phyloP scores from a whole-genome alignment of 1,140 invertebrate genomes.

The Orius insidiosus region DNA sequence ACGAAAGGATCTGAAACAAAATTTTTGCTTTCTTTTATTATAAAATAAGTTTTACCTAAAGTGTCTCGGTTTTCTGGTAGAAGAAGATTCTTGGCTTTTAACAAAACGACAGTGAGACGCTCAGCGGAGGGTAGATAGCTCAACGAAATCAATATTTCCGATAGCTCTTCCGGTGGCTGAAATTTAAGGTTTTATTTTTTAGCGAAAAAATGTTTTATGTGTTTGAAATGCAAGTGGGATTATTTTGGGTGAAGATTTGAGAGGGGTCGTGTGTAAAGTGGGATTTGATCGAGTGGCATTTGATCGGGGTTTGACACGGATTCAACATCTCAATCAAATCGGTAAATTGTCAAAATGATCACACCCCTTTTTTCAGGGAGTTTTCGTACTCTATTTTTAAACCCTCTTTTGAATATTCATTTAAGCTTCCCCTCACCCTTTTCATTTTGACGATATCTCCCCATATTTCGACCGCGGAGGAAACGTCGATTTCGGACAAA shows the following conservation, averaged over 20 bases:
- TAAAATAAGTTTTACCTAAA: constrained; percentile 28
- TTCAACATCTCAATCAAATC: too few relatives aligned
- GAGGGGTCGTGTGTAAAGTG: too few relatives aligned
- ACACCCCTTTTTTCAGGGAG: too few relatives aligned
- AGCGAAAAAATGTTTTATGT: constrained; percentile 8
- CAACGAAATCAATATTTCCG: constrained; percentile 63
- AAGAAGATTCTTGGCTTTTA: constrained; percentile 68
- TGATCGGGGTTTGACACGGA: too few relatives aligned
- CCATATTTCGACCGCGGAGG: constrained; percentile 56
- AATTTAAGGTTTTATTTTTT: constrained; percentile 10
- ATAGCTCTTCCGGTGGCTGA: constrained; percentile 52
- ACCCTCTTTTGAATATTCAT: neutral
- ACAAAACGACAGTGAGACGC: constrained; percentile 60
- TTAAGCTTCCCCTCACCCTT: constrained; percentile 27
- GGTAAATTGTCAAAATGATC: too few relatives aligned
- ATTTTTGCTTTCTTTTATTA: neutral
- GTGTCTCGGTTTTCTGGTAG: constrained; percentile 43
- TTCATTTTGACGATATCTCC: constrained; percentile 55
- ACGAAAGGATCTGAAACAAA: constrained; percentile 59
- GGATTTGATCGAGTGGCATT: too few relatives aligned
- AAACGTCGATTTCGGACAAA: constrained; percentile 48
- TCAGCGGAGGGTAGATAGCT: constrained; percentile 76
- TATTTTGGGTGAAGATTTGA: neutral
- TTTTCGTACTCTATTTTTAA: too few relatives aligned
- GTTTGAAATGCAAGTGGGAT: neutral